phyloP scores from a whole-genome alignment of 2,888 invertebrate species.

The Prenolepis imparis region DNA sequence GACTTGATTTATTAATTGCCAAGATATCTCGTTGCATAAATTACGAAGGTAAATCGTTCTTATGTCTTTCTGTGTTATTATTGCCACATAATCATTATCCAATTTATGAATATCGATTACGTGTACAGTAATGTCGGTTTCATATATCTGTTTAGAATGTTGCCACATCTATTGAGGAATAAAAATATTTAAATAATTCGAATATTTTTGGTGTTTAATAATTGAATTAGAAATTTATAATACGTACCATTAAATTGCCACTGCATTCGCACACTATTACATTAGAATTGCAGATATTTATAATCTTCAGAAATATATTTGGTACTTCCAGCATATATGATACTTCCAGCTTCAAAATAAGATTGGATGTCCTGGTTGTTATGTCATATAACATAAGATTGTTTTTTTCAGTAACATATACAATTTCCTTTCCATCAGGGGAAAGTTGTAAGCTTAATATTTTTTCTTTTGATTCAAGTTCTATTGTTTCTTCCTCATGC shows the following conservation, averaged over 20 bases:
- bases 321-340: constrained; percentile 40
- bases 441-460: constrained; percentile 87
- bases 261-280: constrained; percentile 73
- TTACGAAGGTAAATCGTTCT: constrained; percentile 77
- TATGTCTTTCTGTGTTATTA: constrained; percentile 74
- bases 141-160: constrained; percentile 63
- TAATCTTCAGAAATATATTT: constrained; percentile 63
- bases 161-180: constrained; percentile 71
- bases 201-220: background rate
- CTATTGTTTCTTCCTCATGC: constrained; percentile 86
- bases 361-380: constrained; percentile 83
- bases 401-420: constrained; percentile 87
- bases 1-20: constrained; percentile 56
- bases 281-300: constrained; percentile 64
- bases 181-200: constrained; percentile 6
- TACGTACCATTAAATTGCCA: constrained; percentile 72
- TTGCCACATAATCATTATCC: constrained; percentile 72
- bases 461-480: constrained; percentile 86
- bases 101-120: constrained; percentile 78
- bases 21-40: constrained; percentile 39
- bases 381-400: constrained; percentile 86
- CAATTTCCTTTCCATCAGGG: constrained; percentile 87
- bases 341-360: constrained; percentile 84
- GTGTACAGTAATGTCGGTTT: constrained; percentile 74
- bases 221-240: background rate